A percentile compares a stretch with the other conserved stretches of the same genome.
phyloP scores from a whole-genome alignment of 2,888 invertebrate species.

The Caenorhabditis wallacei region DNA sequence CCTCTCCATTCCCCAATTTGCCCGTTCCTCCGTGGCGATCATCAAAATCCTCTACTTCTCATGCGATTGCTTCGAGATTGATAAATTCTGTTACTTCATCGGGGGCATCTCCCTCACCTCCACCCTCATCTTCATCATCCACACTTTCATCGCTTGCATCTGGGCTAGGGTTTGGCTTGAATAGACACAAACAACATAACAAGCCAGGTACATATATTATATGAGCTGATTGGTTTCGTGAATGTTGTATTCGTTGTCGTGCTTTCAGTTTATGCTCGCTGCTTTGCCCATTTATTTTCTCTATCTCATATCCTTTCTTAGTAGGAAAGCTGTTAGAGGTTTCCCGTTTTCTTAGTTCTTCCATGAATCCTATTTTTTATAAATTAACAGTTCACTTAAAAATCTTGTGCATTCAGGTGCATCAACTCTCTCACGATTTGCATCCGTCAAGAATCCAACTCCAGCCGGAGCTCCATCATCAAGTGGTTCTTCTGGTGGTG shows the following conservation, averaged over 20 bases:
- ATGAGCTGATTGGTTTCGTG: constrained; percentile 16
- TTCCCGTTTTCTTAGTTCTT: not conserved
- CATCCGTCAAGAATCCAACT: constrained; percentile 40
- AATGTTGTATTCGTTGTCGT: constrained; percentile 23
- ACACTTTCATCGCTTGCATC: constrained; percentile 59
- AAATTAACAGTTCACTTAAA: too few species aligned
- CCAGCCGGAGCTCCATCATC: constrained; percentile 29
- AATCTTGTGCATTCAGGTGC: not conserved
- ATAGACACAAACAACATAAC: constrained; percentile 57
- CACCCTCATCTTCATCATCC: constrained; percentile 28
- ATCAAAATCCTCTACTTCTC: constrained; percentile 30
- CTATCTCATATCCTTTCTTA: not conserved
- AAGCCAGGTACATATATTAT: constrained; percentile 47
- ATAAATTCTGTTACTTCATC: constrained; percentile 18
- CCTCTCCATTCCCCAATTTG: constrained; percentile 35
- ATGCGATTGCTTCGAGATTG: constrained; percentile 34
- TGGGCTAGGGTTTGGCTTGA: constrained; percentile 63
- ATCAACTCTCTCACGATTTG: constrained; percentile 53
- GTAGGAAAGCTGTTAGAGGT: not conserved
- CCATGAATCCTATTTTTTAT: not conserved
- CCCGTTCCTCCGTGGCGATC: constrained; percentile 56
- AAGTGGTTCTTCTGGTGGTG: constrained; percentile 13
- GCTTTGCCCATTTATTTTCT: not conserved
- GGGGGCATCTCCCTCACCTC: constrained; percentile 22
- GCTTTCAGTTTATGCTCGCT: constrained; percentile 20